phyloP scores from a whole-genome alignment of 1,140 invertebrate species.

The Drosophila cardini region DNA sequence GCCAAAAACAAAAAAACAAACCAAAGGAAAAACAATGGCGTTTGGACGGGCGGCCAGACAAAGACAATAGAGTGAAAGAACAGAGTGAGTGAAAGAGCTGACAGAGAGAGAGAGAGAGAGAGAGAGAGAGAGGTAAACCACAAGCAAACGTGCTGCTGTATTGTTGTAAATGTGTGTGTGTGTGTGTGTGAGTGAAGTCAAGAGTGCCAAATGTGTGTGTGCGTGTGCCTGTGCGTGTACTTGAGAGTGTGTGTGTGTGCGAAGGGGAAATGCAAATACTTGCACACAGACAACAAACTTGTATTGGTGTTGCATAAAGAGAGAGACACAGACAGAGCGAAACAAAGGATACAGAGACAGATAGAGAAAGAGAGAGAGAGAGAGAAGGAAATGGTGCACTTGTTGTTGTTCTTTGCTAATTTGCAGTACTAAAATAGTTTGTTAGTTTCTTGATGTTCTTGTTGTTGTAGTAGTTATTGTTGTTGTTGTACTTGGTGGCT shows the following conservation, averaged over 20 bases:
- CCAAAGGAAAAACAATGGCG: not conserved
- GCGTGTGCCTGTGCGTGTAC: conserved; percentile 20
- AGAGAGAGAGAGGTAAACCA: conserved; percentile 48
- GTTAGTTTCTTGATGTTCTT: conserved; percentile 19
- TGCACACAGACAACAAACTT: conserved; percentile 30
- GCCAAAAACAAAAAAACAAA: not conserved
- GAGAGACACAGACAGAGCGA: conserved; percentile 4
- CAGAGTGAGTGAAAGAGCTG: conserved; percentile 16
- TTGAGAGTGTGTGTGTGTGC: conserved; percentile 29
- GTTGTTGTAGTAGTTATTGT: conserved; percentile 42
- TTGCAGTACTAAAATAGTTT: conserved; percentile 35
- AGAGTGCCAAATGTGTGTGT: conserved; percentile 27
- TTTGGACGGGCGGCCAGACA: not conserved
- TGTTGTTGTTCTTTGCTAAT: conserved; percentile 35
- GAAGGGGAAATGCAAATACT: conserved; percentile 5
- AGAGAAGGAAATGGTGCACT: conserved; percentile 30
- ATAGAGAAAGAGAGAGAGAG: conserved; percentile 29
- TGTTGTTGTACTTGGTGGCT: conserved; percentile 33
- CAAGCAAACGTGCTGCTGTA: conserved; percentile 53
- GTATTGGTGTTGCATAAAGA: conserved; percentile 19
- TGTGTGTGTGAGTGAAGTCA: conserved; percentile 20
- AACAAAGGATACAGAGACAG: conserved; percentile 24
- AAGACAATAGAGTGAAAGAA: conserved; percentile 10
- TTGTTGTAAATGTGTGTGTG: conserved; percentile 24
- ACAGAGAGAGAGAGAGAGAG: conserved; percentile 39